Base-by-base conservation (phyloP, 2,797 vertebrate species). In the Aeoliscus strigatus region DNA sequence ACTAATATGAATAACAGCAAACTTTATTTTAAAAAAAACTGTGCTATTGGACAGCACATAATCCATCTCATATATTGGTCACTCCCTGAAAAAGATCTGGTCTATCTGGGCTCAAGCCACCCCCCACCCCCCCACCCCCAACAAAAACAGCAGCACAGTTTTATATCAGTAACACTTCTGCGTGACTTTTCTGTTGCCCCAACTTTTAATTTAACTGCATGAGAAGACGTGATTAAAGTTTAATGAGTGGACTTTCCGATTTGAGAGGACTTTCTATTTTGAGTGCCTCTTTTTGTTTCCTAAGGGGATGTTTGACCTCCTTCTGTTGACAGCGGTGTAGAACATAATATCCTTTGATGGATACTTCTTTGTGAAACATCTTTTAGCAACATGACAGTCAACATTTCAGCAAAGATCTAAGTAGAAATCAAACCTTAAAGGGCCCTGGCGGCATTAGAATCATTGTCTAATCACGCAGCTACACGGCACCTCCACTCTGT, bases 291-390 rank as follows among this genome's bases (percentile, higher is more conserved):
- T 16, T 31, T 44, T 17, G 11, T 33, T 17, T 11, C 68, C 37
- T 12, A 18, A 38, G 60, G 53, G 45, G 46, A 69, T 23, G 24
- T 64, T 64, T 73, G 70, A 76, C 72, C 74, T 76, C 65, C 46
- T 71, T 79, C 53, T 52, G 48, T 23, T 43, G 30, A 39, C 53
- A 34, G 51, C 44, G 56, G 39, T 32, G 51, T 25, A 12, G 27
- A 58, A 56, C 64, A 69, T 58, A 38, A 52, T 72, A 67, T 67
- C 39, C 54, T 71, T 66, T 52, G 66, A 60, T 21, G 60, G 58
- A 61, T 44, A 61, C 33, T 47, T 64, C 16, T 35, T 46, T 50
- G 34, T 34, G 4, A 12, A 42, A 40, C 44, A 34, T 24, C 53
- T 62, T 62, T 55, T 39, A 43, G 48, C 48, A 18, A 31, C 48